A percentile compares a stretch with the other conserved stretches of the same genome.
Conservation (phyloP, 2,113 vertebrate species). For the Macquaria australasica region DNA sequence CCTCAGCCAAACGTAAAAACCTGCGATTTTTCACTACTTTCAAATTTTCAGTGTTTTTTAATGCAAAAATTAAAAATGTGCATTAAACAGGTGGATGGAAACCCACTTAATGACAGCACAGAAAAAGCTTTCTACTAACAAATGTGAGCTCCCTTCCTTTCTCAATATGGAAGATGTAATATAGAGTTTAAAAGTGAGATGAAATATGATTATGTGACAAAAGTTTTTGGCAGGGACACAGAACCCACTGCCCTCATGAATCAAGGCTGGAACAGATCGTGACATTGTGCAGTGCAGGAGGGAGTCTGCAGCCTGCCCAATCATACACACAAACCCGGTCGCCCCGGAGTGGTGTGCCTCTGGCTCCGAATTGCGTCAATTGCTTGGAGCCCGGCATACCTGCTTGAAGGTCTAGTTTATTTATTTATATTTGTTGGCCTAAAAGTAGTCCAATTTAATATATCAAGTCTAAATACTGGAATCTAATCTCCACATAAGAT, state of each 20-base stretch:
- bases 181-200: neutral
- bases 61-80: neutral
- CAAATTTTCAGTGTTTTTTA: neutral
- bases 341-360: neutral
- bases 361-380: neutral
- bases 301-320: neutral
- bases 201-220: slow-evolving; percentile 1
- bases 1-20: neutral
- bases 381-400: neutral
- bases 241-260: neutral
- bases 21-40: neutral
- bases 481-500: too few species aligned
- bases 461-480: neutral
- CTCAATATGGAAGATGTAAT: too few species aligned
- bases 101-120: neutral
- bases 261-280: neutral
- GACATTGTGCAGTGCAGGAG: neutral
- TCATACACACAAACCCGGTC: neutral
- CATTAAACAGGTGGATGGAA: neutral
- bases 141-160: neutral
- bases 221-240: neutral
- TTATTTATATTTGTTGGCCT: slow-evolving; percentile 10
- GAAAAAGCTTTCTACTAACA: neutral
- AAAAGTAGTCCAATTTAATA: neutral
- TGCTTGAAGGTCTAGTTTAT: neutral